These are phyloP conservation scores for Muschampia plurimacula DNA, from an alignment of 2,888 invertebrate species.

Conservation along the genomic window DNA sequence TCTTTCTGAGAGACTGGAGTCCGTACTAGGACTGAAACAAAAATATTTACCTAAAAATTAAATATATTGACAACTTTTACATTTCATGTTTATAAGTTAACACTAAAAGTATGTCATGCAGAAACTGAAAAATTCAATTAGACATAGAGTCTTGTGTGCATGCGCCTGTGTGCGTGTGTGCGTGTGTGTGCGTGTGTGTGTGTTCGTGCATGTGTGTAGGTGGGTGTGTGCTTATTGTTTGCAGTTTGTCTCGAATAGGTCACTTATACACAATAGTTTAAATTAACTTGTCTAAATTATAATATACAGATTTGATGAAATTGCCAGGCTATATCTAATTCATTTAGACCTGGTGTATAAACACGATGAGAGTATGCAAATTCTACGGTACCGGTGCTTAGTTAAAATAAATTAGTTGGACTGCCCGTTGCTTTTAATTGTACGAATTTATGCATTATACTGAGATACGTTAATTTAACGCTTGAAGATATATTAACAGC, in stretches of 20 bases:
- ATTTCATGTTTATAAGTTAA: no score
- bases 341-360: constrained; percentile 61
- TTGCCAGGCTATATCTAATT: constrained; percentile 51
- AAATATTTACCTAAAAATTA: no score
- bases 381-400: constrained; percentile 59
- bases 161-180: no score
- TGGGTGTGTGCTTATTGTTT: no score
- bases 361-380: constrained; percentile 73
- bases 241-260: not conserved
- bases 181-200: no score
- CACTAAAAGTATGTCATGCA: no score
- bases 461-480: constrained; percentile 30
- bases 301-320: not conserved
- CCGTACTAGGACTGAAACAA: no score
- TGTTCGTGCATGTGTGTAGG: no score
- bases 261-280: not conserved
- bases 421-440: constrained; percentile 48
- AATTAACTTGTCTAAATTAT: constrained; percentile 1
- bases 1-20: no score
- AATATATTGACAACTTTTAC: no score
- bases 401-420: constrained; percentile 67
- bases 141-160: no score
- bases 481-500: constrained; percentile 19
- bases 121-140: no score
- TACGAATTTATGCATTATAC: constrained; percentile 48